Evolutionary conservation across 2,797 vertebrate species (phyloP), one percentile per base, ranked within the genome.

Genomic region (Phrynocephalus vlangalii): DNA sequence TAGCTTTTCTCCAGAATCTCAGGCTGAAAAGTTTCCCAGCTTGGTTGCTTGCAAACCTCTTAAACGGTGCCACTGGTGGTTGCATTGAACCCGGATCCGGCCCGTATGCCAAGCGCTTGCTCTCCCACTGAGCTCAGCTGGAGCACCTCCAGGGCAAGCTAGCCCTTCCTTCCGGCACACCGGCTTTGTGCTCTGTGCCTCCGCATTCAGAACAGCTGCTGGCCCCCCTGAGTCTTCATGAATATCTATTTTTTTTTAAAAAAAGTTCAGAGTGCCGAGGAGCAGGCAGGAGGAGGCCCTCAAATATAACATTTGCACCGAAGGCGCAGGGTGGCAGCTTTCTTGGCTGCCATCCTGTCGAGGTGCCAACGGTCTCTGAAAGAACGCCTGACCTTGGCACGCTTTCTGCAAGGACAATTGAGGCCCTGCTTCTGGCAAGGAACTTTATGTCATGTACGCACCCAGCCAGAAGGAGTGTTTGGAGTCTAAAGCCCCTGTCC

Each of bases 381-480:
- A 60, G 66, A 1, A 1, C 0, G 0, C 0, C 1, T 71, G 90
- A 67, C 89, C 92, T 92, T 92, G 92, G 1, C 2, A 78, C 24
- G 88, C 15, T 6, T 48, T 52, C 78, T 83, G 71, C 89, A 90
- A 81, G 90, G 88, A 84, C 0, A 0, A 0, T 11, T 8, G 9
- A 3, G 82, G 88, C 83, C 3, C 28, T 89, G 76, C 26, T 80
- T 33, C 9, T 30, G 88, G 89, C 82, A 87, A 44, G 2, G 5
- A 33, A 30, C 15, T 3, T 38, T 8, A 8, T 56, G 87, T 90
- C 91, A 85, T 73, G 89, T 93, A 92, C 92, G 93, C 87, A 92
- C 91, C 93, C 87, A 94, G 20, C 2, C 79, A 18, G 70, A 63
- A 87, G 48, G 38, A 73, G 26, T 70, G 1, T 6, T 4, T 7